Evolutionary conservation across 2,113 vertebrate species (phyloP).

Genomic region (Stomatorhinus ivindoensis): DNA sequence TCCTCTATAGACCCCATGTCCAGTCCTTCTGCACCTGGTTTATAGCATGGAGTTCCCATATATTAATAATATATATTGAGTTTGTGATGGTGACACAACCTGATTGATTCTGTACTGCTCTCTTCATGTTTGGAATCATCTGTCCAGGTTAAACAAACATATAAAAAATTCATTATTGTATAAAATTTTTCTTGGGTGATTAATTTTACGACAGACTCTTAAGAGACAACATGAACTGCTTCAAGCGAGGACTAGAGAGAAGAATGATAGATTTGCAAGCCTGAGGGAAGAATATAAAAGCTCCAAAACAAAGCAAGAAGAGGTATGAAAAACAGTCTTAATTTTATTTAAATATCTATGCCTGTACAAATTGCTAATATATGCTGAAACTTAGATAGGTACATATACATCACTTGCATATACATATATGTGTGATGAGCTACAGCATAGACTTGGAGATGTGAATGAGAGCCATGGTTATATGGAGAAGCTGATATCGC

Average conservation of each 20-base stretch:
- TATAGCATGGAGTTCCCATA: conserved; percentile 86
- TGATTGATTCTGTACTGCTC: conserved; percentile 83
- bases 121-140: conserved; percentile 79
- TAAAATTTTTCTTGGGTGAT: conserved; percentile 96
- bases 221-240: conserved; percentile 89
- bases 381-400: conserved; percentile 4
- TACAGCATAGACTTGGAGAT: conserved; percentile 52
- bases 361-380: conserved; percentile 41
- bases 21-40: conserved; percentile 66
- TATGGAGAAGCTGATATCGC: conserved; percentile 42
- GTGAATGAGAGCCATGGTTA: conserved; percentile 49
- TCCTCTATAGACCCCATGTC: conserved; percentile 75
- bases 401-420: conserved; percentile 19
- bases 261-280: conserved; percentile 75
- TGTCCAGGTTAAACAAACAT: conserved; percentile 90
- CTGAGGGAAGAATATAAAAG: conserved; percentile 70
- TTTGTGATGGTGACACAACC: conserved; percentile 90
- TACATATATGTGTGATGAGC: conserved; percentile 30
- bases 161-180: conserved; percentile 96
- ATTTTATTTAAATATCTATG: conserved; percentile 37
- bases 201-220: conserved; percentile 98
- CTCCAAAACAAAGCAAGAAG: conserved; percentile 65
- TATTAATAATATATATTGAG: conserved; percentile 94
- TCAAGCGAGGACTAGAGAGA: conserved; percentile 73
- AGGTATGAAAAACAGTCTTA: conserved; percentile 51